Conservation (phyloP, 2,888 invertebrate species). For the Germaria angustata region DNA sequence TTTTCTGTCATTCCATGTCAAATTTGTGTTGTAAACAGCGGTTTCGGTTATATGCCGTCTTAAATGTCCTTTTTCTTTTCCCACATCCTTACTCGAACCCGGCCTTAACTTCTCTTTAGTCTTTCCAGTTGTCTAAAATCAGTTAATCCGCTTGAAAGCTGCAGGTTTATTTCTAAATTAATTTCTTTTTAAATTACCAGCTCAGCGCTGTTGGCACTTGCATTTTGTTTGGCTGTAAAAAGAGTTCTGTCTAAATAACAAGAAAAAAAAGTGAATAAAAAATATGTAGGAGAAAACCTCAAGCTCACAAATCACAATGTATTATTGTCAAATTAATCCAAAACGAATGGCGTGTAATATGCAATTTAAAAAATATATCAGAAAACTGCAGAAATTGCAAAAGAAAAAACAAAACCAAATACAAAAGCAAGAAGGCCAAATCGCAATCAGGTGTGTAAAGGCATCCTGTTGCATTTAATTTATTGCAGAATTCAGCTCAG, state of each 20-base stretch:
- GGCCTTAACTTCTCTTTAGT: no score
- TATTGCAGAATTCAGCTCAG: slow-evolving; percentile 39
- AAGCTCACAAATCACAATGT: slow-evolving; percentile 48
- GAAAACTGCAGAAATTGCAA: slow-evolving; percentile 2
- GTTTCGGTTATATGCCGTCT: no score
- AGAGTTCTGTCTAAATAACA: not conserved
- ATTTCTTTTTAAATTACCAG: no score
- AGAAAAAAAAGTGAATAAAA: not conserved
- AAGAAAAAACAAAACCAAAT: not conserved
- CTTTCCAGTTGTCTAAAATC: no score
- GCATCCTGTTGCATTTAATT: slow-evolving; percentile 66
- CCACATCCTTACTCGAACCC: no score
- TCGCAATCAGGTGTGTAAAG: slow-evolving; percentile 64
- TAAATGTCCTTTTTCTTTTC: no score
- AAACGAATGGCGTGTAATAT: slow-evolving; percentile 59
- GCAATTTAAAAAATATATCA: slow-evolving; percentile 44
- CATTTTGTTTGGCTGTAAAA: not conserved
- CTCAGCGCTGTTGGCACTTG: not conserved
- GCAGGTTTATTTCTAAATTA: no score
- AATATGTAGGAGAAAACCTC: slow-evolving; percentile 16
- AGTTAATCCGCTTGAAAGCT: no score
- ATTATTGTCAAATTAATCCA: slow-evolving; percentile 65
- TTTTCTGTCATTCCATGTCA: no score
- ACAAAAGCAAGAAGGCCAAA: slow-evolving; percentile 25
- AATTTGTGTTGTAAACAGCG: no score